Evolutionary conservation across 2,888 invertebrate species (phyloP).

Genomic region (Tricholauxania praeusta): DNA sequence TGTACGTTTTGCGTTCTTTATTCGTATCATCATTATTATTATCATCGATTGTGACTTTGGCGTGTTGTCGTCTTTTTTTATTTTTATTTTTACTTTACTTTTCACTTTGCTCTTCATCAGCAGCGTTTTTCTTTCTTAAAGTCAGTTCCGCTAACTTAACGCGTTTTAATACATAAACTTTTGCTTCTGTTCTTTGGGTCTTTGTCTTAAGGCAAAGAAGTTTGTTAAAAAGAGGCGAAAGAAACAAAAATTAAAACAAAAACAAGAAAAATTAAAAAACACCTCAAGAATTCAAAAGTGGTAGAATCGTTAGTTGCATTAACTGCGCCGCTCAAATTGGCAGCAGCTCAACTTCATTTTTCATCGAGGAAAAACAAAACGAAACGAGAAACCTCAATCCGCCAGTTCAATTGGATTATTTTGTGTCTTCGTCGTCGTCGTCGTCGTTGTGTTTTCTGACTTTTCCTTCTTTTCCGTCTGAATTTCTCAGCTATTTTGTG

Average conservation of each 20-base stretch:
- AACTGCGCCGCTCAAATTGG: background rate
- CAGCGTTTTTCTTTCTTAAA: background rate
- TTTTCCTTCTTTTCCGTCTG: background rate
- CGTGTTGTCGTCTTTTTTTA: background rate
- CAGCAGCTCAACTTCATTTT: slow-evolving; percentile 12
- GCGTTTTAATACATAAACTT: background rate
- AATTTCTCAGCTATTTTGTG: too few species aligned
- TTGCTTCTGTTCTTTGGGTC: too few species aligned
- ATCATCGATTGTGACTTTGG: slow-evolving; percentile 22
- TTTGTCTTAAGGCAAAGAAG: too few species aligned
- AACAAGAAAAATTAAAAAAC: background rate
- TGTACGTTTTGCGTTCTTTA: slow-evolving; percentile 8
- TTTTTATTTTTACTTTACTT: background rate
- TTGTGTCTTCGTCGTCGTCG: slow-evolving; percentile 8
- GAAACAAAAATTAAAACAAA: slow-evolving; percentile 2
- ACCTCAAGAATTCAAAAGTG: too few species aligned
- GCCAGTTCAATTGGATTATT: slow-evolving; percentile 27
- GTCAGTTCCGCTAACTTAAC: slow-evolving; percentile 34
- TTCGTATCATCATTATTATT: slow-evolving; percentile 2
- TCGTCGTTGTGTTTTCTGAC: background rate
- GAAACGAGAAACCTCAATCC: slow-evolving; percentile 22
- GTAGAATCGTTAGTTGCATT: background rate
- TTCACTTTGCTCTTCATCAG: background rate
- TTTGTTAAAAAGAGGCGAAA: too few species aligned
- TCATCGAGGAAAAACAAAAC: background rate